Percentiles rank a stretch among this genome's conserved stretches.
These are phyloP conservation scores for Zonitis immaculata DNA, from an alignment of 2,888 invertebrate species.

Conservation along the genomic window DNA sequence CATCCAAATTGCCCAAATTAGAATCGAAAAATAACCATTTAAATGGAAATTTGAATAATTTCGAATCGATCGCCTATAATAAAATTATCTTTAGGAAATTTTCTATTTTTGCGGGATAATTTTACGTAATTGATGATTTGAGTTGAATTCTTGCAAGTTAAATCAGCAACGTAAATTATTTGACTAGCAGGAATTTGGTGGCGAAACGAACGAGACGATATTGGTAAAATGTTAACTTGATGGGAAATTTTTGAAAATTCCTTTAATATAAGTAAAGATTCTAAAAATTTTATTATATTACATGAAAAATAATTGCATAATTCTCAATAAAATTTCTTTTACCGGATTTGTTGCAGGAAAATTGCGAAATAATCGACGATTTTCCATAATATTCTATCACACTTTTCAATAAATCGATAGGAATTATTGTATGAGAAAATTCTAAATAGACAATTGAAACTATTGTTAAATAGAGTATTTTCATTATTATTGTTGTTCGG, in stretches of 20 bases:
- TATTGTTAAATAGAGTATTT: neutral
- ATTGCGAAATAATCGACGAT: slow-evolving; percentile 20
- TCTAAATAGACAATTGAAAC: neutral
- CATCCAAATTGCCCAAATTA: slow-evolving; percentile 6
- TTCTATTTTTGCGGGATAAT: neutral
- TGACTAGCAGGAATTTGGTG: slow-evolving; percentile 34
- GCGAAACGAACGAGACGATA: slow-evolving; percentile 12
- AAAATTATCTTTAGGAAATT: slow-evolving; percentile 16
- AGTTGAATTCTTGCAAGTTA: slow-evolving; percentile 42
- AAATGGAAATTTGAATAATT: slow-evolving; percentile 52
- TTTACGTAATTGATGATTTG: slow-evolving; percentile 43
- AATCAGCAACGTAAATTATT: slow-evolving; percentile 45
- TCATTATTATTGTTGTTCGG: neutral
- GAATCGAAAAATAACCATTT: slow-evolving; percentile 50
- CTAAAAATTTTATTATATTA: slow-evolving; percentile 25
- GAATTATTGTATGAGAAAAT: neutral
- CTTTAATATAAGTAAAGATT: slow-evolving; percentile 23
- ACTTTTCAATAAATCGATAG: neutral
- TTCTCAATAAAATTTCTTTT: slow-evolving; percentile 1
- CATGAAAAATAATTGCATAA: slow-evolving; percentile 8
- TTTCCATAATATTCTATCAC: slow-evolving; percentile 10
- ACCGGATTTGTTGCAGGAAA: slow-evolving; percentile 30
- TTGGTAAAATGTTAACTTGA: slow-evolving; percentile 18
- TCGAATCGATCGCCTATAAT: slow-evolving; percentile 50
- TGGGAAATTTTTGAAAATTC: slow-evolving; percentile 19